Base-by-base conservation (phyloP, 2,888 invertebrate species). In the Iselma pallidipennis region DNA sequence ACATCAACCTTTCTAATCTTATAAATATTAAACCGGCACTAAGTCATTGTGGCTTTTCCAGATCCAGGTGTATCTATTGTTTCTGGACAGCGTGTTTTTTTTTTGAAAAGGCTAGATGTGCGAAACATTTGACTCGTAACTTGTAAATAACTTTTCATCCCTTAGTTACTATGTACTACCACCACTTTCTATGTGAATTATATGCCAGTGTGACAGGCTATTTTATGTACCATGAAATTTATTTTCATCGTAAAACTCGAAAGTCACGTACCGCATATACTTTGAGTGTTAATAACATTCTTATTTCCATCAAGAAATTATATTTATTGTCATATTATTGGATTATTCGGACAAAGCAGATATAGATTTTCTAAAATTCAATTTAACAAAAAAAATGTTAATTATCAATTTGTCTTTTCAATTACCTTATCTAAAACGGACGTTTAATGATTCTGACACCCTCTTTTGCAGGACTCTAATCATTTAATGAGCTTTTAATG, bases 221-320 rank as follows among this genome's bases (percentile, higher is more conserved):
- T 57, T 63, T 63, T 63, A 63, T 60, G 57, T 54, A 60, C 23
- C 57, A 57, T 54, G 57, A 60, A 63, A 63, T 63, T 63, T 63
- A 63, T 63, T 63, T 50, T 57, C 63, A 53, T 60, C 59, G 55
- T 63, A 63, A 63, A 63, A 52, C 56, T 63, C 55, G 25, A 56
- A 63, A 55, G 52, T 53, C 59, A 53, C 59, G 59, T 63, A 63
- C 58, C 52, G 56, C 55, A 62, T 55, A 62, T n/a, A n/a, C 28
- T 56, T 59, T 56, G 49, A 59, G 55, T 58, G 57, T 61, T 61
- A 63, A 62, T 62, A 58, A 62, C 58, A 49, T 49, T n/a, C n/a
- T n/a, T n/a, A n/a, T n/a, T n/a, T n/a, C n/a, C n/a, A n/a, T n/a
- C n/a, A n/a, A n/a, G n/a, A n/a, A n/a, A n/a, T n/a, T n/a, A n/a